Evolutionary conservation across 2,888 invertebrate genomes (phyloP).

Genomic region (Chloroclysta siterata): DNA sequence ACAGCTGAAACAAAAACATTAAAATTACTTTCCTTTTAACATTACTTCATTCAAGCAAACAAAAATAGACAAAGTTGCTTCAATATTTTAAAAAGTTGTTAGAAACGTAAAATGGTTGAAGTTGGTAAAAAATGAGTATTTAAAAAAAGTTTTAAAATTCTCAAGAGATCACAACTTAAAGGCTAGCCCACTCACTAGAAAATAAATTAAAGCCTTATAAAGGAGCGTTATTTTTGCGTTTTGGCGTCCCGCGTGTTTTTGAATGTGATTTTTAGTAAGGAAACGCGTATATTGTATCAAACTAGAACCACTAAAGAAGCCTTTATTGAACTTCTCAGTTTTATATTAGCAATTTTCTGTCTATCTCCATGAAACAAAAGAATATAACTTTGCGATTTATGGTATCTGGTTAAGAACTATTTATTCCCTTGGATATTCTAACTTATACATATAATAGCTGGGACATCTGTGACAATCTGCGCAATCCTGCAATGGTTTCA

Average conservation of each 20-base stretch:
- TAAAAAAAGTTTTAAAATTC: not conserved
- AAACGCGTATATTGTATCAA: too few species aligned
- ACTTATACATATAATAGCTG: conserved; percentile 2
- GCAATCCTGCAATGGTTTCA: not conserved
- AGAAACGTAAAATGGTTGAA: not conserved
- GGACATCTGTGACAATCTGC: conserved; percentile 5
- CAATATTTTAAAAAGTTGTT: not conserved
- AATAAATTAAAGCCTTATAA: not conserved
- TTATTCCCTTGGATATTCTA: conserved; percentile 2
- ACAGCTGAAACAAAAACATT: conserved; percentile 66
- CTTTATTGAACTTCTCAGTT: not conserved
- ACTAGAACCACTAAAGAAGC: too few species aligned
- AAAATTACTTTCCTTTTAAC: conserved; percentile 6
- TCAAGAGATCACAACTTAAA: not conserved
- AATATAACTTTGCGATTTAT: too few species aligned
- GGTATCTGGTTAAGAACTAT: too few species aligned
- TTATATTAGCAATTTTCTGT: not conserved
- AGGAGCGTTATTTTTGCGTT: not conserved
- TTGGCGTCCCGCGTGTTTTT: not conserved
- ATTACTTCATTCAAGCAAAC: conserved; percentile 10
- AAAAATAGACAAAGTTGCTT: not conserved
- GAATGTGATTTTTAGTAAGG: too few species aligned
- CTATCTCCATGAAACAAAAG: too few species aligned
- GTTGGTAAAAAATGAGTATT: not conserved
- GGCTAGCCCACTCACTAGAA: not conserved